Evolutionary conservation across 2,113 vertebrate species (phyloP).

Genomic region (Anguilla rostrata): DNA sequence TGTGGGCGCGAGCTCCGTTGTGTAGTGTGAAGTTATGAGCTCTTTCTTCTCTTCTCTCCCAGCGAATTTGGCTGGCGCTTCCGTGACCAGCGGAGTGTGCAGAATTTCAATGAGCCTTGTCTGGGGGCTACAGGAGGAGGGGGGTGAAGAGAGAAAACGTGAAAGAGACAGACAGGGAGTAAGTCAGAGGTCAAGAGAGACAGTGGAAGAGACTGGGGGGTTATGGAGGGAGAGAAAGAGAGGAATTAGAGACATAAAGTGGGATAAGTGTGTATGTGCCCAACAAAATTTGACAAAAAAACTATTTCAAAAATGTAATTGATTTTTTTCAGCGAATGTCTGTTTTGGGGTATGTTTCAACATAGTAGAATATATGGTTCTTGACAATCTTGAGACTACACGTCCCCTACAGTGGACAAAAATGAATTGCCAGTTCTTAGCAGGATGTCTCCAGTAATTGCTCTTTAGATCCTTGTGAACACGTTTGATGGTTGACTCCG

Average conservation of each 20-base stretch:
- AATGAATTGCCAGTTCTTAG: no score
- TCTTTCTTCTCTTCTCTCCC: neutral
- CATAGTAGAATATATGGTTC: no score
- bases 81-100: neutral
- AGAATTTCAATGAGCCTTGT: neutral
- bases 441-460: neutral
- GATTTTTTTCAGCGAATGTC: no score
- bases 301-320: no score
- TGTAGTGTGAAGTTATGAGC: conserved; percentile 1
- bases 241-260: neutral
- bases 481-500: neutral
- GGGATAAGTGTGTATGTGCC: neutral
- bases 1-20: neutral
- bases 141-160: conserved; percentile 23
- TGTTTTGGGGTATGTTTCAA: no score
- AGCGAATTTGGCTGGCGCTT: neutral
- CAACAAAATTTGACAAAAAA: no score
- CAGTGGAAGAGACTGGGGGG: neutral
- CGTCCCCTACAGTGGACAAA: no score
- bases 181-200: conserved; percentile 17
- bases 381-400: no score
- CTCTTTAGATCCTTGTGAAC: neutral
- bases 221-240: conserved; percentile 12
- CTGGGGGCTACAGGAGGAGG: neutral
- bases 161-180: conserved; percentile 33